These are phyloP conservation scores for Chaenodraco wilsoni DNA, from an alignment of 2,797 vertebrate species.

Conservation along the genomic window DNA sequence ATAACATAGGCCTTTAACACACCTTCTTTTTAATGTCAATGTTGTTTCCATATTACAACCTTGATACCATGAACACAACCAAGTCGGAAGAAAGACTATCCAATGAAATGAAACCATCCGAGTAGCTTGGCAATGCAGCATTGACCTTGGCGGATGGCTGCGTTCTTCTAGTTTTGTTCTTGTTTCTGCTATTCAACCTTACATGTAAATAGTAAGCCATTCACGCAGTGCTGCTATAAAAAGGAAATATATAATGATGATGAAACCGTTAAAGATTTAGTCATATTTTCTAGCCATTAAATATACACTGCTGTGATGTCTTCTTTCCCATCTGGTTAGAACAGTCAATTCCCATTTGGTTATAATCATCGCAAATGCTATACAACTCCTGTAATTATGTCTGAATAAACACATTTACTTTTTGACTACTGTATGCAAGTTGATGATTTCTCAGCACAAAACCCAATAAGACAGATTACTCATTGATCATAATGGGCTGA, in stretches of 20 bases:
- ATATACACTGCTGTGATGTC: not conserved
- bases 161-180: too few species aligned
- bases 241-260: not conserved
- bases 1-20: too few species aligned
- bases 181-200: too few species aligned
- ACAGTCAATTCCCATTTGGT: not conserved
- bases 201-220: too few species aligned
- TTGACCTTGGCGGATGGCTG: too few species aligned
- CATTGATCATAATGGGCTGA: constrained; percentile 22
- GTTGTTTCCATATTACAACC: too few species aligned
- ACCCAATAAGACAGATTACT: constrained; percentile 20
- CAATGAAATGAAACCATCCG: too few species aligned
- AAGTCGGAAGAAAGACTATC: too few species aligned
- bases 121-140: too few species aligned
- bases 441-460: constrained; percentile 26
- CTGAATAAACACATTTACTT: not conserved
- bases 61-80: too few species aligned
- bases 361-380: not conserved
- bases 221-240: not conserved
- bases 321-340: not conserved
- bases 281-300: not conserved
- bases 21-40: too few species aligned
- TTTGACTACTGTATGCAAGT: constrained; percentile 4
- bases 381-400: not conserved
- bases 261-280: not conserved